Evolutionary conservation across 64 coral and sea anemone species (phyloP), one percentile per base, ranked within the genome.

Genomic region (Stylophora pistillata): DNA sequence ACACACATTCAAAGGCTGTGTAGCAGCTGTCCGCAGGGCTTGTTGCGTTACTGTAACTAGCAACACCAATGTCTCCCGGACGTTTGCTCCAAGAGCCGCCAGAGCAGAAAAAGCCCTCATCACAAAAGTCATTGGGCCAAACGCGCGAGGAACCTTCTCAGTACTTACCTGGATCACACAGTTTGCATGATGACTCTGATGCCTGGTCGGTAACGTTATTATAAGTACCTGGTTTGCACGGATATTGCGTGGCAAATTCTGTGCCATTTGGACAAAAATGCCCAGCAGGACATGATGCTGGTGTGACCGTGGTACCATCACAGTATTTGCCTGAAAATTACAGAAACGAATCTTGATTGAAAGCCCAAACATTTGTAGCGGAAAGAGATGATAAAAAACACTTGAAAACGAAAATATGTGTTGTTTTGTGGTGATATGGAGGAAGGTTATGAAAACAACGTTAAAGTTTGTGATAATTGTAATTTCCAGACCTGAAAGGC

Each of bases 181-280:
- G 89, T 56, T 92, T 78, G 32, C 96, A 98, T 0, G 96, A 79
- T 29, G 30, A 78, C 52, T 76, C 89, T 13, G 86, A 90, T 2
- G 96, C 78, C 25, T 98, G 96, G 5, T 82, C 74, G 9, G 96
- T 95, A 15, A 78, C 73, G 72, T 98, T 98, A 52, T 98, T 98
- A 74, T 92, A 98, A 15, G 96, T 95, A 21, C 96, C 96, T 62
- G 93, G 89, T 74, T 80, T 89, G 78, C 96, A 98, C 25, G 93
- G 93, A 68, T 90, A 89, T 60, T 98, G 89, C 4, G 94, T 95
- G 56, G 89, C 55, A 56, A 90, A 93, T 28, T 72, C 86, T n/a
- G 96, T 98, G 61, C 93, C 93, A 33, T 79, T 86, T 58, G 81
- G 96, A 86, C 96, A 98, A 65, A 95, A 95, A 87, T 94, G 81